Percentiles rank a stretch among this genome's conserved stretches.
Conservation (phyloP, 2,113 vertebrate species). For the Micronycteris hirsuta region DNA sequence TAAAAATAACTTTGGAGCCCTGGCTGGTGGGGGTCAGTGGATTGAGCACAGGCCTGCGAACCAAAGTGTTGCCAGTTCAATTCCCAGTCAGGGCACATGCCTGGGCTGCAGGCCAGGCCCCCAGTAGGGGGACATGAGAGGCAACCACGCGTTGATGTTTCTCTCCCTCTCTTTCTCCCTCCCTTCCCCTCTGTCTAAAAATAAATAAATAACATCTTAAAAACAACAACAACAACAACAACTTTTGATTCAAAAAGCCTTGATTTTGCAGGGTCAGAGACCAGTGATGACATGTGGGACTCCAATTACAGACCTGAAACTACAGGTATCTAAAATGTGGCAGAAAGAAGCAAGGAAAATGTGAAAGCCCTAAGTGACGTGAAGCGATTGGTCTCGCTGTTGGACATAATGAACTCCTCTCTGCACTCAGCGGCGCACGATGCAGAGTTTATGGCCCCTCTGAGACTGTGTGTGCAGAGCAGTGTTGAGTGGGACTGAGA, state of each 20-base stretch:
- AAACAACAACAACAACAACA: too few species aligned
- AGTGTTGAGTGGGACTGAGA: background rate
- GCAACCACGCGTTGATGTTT: too few species aligned
- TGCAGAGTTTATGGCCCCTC: background rate
- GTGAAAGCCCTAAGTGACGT: background rate
- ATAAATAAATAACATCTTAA: too few species aligned
- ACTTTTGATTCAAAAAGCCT: background rate
- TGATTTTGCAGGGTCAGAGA: background rate
- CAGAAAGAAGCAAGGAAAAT: background rate
- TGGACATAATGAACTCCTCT: background rate
- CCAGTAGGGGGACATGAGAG: too few species aligned
- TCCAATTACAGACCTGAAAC: background rate
- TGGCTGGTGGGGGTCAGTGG: too few species aligned
- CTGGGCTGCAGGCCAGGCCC: too few species aligned
- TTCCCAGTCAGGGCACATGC: too few species aligned
- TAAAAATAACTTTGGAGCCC: constrained; percentile 25
- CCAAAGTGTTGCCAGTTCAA: too few species aligned
- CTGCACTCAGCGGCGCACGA: background rate
- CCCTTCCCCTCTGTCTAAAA: too few species aligned
- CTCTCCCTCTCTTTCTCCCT: too few species aligned
- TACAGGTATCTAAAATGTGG: background rate
- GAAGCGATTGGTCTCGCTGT: background rate
- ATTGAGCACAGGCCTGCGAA: too few species aligned
- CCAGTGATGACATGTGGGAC: background rate
- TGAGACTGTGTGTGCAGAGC: background rate